Conservation (phyloP, 2,888 invertebrate species). For the Yponomeuta evonymella region DNA sequence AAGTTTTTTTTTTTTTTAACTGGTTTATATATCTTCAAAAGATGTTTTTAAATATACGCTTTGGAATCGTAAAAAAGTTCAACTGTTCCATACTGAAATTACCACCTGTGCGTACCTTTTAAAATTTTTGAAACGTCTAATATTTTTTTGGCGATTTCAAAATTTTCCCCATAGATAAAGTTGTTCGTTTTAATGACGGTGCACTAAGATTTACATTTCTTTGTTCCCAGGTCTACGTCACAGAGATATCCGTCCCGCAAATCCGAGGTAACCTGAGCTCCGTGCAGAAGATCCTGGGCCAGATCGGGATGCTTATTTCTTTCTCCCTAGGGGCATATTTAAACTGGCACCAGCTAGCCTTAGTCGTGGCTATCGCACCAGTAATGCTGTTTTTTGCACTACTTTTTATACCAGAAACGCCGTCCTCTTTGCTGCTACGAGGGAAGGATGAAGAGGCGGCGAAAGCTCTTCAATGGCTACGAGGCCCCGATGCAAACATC, state of each 20-base stretch:
- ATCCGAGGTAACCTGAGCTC: conserved; percentile 91
- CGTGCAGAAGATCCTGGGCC: conserved; percentile 88
- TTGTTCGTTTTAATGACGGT: background rate
- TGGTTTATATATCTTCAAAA: too few relatives aligned
- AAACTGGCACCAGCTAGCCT: conserved; percentile 89
- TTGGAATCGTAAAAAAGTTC: too few relatives aligned
- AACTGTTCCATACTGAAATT: too few relatives aligned
- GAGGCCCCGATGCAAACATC: conserved; percentile 86
- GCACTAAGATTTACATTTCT: conserved; percentile 20
- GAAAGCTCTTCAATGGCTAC: conserved; percentile 85
- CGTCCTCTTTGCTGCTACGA: conserved; percentile 85
- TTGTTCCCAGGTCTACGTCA: conserved; percentile 86
- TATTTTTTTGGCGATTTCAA: too few relatives aligned
- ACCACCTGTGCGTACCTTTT: too few relatives aligned
- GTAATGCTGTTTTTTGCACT: conserved; percentile 84
- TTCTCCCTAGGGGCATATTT: conserved; percentile 88
- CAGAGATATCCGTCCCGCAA: conserved; percentile 91
- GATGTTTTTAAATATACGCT: too few relatives aligned
- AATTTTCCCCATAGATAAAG: too few relatives aligned
- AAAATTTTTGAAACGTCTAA: too few relatives aligned
- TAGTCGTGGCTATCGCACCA: conserved; percentile 85
- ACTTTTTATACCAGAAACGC: conserved; percentile 91
- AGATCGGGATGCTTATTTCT: conserved; percentile 88
- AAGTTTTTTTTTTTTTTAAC: too few relatives aligned
- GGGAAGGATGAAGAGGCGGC: conserved; percentile 85